These are phyloP conservation scores for Prorops nasuta DNA, from an alignment of 1,140 invertebrate genomes.

Conservation along the genomic window DNA sequence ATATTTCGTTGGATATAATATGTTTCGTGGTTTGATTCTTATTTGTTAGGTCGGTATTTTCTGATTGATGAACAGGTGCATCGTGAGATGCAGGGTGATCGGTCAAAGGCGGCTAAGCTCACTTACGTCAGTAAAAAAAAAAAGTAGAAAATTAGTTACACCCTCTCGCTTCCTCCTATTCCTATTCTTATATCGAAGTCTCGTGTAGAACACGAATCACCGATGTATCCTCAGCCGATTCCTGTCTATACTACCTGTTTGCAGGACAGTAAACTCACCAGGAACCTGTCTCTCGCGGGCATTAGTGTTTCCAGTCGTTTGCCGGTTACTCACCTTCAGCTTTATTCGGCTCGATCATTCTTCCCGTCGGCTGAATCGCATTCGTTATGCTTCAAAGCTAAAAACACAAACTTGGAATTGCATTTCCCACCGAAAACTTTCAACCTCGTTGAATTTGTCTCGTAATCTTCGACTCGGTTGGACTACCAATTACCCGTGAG, in stretches of 20 bases:
- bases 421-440: too few species aligned
- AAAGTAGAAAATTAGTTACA: conserved; percentile 19
- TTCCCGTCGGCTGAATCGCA: conserved; percentile 8
- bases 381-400: too few species aligned
- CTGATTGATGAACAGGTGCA: conserved; percentile 9
- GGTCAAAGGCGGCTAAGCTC: conserved; percentile 9
- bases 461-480: not conserved
- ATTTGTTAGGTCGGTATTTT: conserved; percentile 8
- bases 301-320: conserved; percentile 7
- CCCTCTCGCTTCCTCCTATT: conserved; percentile 3
- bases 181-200: too few species aligned
- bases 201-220: too few species aligned
- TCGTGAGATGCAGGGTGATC: conserved; percentile 10
- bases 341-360: conserved; percentile 1
- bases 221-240: conserved; percentile 1
- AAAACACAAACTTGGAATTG: too few species aligned
- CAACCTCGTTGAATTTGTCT: conserved; percentile 3
- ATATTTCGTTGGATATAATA: not conserved
- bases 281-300: conserved; percentile 21
- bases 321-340: conserved; percentile 13
- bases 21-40: not conserved
- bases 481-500: not conserved
- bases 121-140: conserved; percentile 22
- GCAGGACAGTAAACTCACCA: conserved; percentile 18
- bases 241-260: conserved; percentile 13